A percentile compares a stretch with the other conserved stretches of the same genome.
Conservation (phyloP, 2,888 invertebrate species). For the Poecilobothrus nobilitatus region DNA sequence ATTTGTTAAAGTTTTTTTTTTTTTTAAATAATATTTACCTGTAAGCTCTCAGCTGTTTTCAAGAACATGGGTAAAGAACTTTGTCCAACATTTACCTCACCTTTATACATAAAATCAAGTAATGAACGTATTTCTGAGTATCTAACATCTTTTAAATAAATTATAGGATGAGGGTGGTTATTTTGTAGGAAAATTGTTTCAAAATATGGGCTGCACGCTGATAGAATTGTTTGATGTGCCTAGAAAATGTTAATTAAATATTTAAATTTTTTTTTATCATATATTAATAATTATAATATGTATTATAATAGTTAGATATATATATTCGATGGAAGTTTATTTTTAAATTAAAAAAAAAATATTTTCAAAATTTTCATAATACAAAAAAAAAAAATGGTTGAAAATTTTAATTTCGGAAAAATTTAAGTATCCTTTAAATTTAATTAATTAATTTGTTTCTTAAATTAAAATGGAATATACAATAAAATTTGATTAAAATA, state of each 20-base stretch:
- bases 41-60: conserved; percentile 84
- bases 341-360: too few relatives aligned
- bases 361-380: too few relatives aligned
- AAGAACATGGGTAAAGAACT: conserved; percentile 83
- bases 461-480: too few relatives aligned
- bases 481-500: too few relatives aligned
- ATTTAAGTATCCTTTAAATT: too few relatives aligned
- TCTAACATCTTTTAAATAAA: conserved; percentile 87
- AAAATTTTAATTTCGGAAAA: too few relatives aligned
- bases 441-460: too few relatives aligned
- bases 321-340: too few relatives aligned
- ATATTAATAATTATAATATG: neutral
- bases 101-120: conserved; percentile 89
- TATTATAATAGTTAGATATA: too few relatives aligned
- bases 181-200: conserved; percentile 85
- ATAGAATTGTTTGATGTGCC: conserved; percentile 88
- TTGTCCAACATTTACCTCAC: conserved; percentile 85
- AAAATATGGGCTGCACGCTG: conserved; percentile 90
- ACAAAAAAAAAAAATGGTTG: too few relatives aligned
- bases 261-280: neutral
- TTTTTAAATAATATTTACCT: conserved; percentile 46
- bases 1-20: neutral
- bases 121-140: conserved; percentile 81
- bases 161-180: conserved; percentile 82
- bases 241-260: conserved; percentile 41